These are phyloP conservation scores for Sinopyrophorus schimmeli DNA, from an alignment of 2,888 invertebrate species.

Conservation along the genomic window DNA sequence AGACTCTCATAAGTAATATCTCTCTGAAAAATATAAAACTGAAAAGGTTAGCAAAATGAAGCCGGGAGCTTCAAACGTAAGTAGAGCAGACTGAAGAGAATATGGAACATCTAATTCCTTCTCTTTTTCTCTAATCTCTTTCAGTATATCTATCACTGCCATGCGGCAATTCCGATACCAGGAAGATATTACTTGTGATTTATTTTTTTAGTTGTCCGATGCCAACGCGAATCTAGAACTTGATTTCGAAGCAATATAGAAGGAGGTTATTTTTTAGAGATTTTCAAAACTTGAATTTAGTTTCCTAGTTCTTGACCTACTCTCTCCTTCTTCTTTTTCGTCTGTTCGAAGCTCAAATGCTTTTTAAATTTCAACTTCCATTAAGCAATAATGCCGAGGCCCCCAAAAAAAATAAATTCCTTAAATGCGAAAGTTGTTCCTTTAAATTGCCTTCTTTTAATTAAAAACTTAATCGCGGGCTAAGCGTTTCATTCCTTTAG, in stretches of 20 bases:
- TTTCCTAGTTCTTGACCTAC: conserved; percentile 1
- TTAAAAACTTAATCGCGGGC: conserved; percentile 16
- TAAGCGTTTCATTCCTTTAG: background rate
- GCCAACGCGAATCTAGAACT: conserved; percentile 16
- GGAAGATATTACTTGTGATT: conserved; percentile 28
- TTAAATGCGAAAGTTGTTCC: background rate
- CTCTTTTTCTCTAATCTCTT: conserved; percentile 22
- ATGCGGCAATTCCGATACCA: conserved; percentile 27
- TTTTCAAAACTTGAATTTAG: conserved; percentile 4
- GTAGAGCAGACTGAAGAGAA: conserved; percentile 5
- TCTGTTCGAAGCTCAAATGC: conserved; percentile 4
- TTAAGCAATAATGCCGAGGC: too few relatives aligned
- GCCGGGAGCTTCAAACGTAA: conserved; percentile 7
- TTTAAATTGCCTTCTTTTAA: conserved; percentile 11
- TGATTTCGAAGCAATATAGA: conserved; percentile 22
- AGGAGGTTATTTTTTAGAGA: conserved; percentile 18
- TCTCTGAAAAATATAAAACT: conserved; percentile 12
- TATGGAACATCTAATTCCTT: conserved; percentile 19
- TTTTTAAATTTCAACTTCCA: background rate
- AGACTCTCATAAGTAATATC: conserved; percentile 12
- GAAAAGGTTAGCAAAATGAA: conserved; percentile 8
- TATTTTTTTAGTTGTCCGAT: conserved; percentile 28
- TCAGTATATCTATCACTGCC: conserved; percentile 27
- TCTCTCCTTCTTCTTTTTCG: conserved; percentile 5
- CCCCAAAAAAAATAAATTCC: too few relatives aligned